These are phyloP conservation scores for Cirrhinus molitorella DNA, from an alignment of 2,797 vertebrate species.

Conservation along the genomic window DNA sequence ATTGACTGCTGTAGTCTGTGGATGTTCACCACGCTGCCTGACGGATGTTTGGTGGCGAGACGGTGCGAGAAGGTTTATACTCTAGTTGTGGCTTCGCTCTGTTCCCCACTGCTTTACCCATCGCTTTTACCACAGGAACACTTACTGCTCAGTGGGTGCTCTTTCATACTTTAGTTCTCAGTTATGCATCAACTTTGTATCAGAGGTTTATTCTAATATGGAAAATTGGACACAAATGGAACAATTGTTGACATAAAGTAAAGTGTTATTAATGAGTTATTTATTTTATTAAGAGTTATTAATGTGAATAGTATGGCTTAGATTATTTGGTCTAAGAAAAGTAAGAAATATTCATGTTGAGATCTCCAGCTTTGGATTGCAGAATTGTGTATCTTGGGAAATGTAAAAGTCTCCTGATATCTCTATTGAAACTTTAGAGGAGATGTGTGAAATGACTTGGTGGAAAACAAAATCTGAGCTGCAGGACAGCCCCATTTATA, in stretches of 20 bases:
- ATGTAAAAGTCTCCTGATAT: not conserved
- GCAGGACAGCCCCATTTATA: not conserved
- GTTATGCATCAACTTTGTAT: not conserved
- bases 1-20: constrained; percentile 48
- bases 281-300: not conserved
- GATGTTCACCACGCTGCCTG: constrained; percentile 23
- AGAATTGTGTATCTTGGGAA: not conserved
- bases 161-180: not conserved
- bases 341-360: not conserved
- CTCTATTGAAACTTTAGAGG: not conserved
- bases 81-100: constrained; percentile 23
- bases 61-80: constrained; percentile 15
- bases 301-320: not conserved
- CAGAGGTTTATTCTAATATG: not conserved
- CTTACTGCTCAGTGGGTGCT: constrained; percentile 21
- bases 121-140: not conserved
- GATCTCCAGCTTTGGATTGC: not conserved
- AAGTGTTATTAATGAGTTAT: not conserved
- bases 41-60: constrained; percentile 40
- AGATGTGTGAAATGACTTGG: not conserved
- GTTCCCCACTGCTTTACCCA: constrained; percentile 12
- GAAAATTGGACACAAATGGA: not conserved
- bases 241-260: not conserved
- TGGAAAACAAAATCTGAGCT: no score
- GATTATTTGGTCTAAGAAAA: not conserved